Conservation (phyloP, 2,888 invertebrate species). For the Marasmarcha lunaedactyla region DNA sequence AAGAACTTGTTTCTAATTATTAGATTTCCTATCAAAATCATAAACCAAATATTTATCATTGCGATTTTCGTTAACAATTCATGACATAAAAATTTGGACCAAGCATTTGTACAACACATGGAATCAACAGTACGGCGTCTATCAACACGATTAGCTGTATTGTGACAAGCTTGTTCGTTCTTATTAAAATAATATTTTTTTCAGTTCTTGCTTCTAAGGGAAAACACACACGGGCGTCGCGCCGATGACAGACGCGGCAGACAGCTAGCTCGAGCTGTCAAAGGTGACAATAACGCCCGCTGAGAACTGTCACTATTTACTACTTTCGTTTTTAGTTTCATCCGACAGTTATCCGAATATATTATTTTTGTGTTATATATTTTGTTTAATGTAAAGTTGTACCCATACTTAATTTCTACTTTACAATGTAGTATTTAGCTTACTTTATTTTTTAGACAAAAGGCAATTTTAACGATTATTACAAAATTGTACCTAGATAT, state of each 20-base stretch:
- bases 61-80: too few relatives aligned
- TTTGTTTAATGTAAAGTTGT: too few relatives aligned
- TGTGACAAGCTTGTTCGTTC: constrained; percentile 22
- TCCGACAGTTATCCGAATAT: background rate
- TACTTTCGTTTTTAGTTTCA: constrained; percentile 11
- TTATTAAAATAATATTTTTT: constrained; percentile 32
- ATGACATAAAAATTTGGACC: too few relatives aligned
- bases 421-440: too few relatives aligned
- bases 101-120: constrained; percentile 7
- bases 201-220: background rate
- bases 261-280: constrained; percentile 18
- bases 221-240: constrained; percentile 15
- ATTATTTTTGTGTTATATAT: too few relatives aligned
- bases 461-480: too few relatives aligned
- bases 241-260: constrained; percentile 39
- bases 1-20: too few relatives aligned
- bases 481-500: too few relatives aligned
- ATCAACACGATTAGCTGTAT: constrained; percentile 21
- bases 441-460: too few relatives aligned
- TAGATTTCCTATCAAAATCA: too few relatives aligned
- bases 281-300: constrained; percentile 11
- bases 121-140: constrained; percentile 12
- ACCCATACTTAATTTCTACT: too few relatives aligned
- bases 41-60: too few relatives aligned
- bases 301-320: constrained; percentile 10